A percentile compares a stretch with the other conserved stretches of the same genome.
Evolutionary conservation across 2,888 invertebrate species (phyloP).

Genomic region (Caenorhabditis sp.): DNA sequence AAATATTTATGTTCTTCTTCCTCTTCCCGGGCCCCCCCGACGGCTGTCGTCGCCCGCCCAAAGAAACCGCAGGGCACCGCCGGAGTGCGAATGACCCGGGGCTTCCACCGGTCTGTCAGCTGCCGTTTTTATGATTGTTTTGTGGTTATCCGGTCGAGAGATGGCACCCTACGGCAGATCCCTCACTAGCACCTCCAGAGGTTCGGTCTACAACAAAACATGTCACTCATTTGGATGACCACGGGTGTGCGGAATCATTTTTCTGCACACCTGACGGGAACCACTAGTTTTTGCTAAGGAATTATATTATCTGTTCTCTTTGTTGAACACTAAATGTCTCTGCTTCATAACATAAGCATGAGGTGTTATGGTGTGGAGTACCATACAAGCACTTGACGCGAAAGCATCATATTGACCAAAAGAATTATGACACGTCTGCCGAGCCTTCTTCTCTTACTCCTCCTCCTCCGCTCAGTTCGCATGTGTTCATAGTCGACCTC

Average conservation of each 20-base stretch:
- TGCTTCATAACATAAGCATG: too few species aligned
- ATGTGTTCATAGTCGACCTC: constrained; percentile 39
- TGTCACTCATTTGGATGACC: constrained; percentile 19
- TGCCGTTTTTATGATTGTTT: constrained; percentile 51
- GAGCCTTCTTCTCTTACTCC: constrained; percentile 1
- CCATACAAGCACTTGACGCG: constrained; percentile 31
- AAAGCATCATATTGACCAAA: constrained; percentile 34
- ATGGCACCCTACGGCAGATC: neutral
- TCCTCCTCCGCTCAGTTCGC: constrained; percentile 12
- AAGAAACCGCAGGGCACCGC: constrained; percentile 30
- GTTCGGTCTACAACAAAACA: neutral
- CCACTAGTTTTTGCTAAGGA: too few species aligned
- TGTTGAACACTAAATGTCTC: too few species aligned
- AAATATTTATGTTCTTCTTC: constrained; percentile 51
- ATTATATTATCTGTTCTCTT: too few species aligned
- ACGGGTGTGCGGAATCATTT: too few species aligned
- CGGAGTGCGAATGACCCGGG: constrained; percentile 46
- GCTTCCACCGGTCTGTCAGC: constrained; percentile 28
- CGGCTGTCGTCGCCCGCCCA: constrained; percentile 46
- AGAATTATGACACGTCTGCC: constrained; percentile 44
- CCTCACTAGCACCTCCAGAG: constrained; percentile 22
- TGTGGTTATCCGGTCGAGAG: constrained; percentile 2
- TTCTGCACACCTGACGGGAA: too few species aligned
- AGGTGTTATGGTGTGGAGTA: constrained; percentile 43
- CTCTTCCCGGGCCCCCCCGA: constrained; percentile 6